Base-by-base conservation (phyloP, 2,888 invertebrate genomes). In the Leucophenga montana region DNA sequence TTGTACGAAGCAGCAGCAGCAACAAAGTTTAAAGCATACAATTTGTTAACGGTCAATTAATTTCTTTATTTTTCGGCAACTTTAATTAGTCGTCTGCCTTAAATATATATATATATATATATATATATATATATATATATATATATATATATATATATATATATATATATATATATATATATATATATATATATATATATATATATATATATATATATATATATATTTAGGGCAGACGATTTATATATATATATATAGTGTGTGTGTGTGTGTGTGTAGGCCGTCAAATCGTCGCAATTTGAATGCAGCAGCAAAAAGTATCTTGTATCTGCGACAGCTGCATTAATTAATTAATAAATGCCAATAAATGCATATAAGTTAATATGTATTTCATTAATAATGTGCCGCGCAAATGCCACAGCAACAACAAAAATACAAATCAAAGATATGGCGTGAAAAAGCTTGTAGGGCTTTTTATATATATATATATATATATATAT, bases 21-120 rank as follows among this genome's bases (percentile, higher is more conserved):
- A 16, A 14, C 14, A 27, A 56, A 27, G 14, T 73, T 75, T 71
- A 70, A 73, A 70, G 71, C 74, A 73, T 70, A 73, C 71, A 73
- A 73, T 75, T 73, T 70, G 73, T 73, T 64, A 70, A 8, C 31
- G 22, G 59, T 27, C 31, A 59, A 59, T 59, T 59, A 59, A 59
- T 59, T 5, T 31, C 14, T 39, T 70, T 61, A 70, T 66, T 70
- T 66, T 50, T 50, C 50, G 33, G 16, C n/a, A 59, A 18, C 50
- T 13, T 31, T 22, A 22, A 56, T 14, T 14, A 16, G 54, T 54
- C 18, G 56, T 8, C 16, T 53, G 13, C 50, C 13, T 14, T n/a
- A n/a, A n/a, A n/a, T n/a, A n/a, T n/a, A n/a, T n/a, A n/a, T n/a
- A n/a, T n/a, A n/a, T n/a, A n/a, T n/a, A n/a, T n/a, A n/a, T n/a